These are phyloP conservation scores for Lycocorax pyrrhopterus DNA, from an alignment of 2,113 vertebrate genomes.

Conservation along the genomic window DNA sequence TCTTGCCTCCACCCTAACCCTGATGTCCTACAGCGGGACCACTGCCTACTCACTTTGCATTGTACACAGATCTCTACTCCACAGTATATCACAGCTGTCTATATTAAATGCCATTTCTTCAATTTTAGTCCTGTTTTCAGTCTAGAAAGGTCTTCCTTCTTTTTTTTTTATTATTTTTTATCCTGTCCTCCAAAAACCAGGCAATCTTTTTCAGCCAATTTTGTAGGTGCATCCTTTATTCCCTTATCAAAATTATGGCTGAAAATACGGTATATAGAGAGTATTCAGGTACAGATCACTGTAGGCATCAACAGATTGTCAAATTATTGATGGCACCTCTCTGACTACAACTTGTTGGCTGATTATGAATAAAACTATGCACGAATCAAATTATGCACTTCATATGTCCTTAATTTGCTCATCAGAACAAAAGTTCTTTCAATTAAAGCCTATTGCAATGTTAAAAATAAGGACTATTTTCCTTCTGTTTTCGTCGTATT, in stretches of 20 bases:
- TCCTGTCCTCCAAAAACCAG: not conserved
- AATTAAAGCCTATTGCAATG: not conserved
- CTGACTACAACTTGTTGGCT: not conserved
- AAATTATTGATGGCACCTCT: not conserved
- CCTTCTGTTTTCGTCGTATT: not conserved
- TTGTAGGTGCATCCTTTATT: not conserved
- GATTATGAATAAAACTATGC: not conserved
- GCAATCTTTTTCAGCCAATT: not conserved
- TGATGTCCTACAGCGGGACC: not conserved
- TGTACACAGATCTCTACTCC: not conserved
- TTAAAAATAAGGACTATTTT: not conserved
- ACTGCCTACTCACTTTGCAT: not conserved
- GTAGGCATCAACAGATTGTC: not conserved
- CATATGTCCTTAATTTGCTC: not conserved
- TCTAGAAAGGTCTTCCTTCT: not conserved
- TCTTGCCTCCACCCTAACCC: not conserved
- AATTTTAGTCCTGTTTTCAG: not conserved
- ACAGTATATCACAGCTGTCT: not conserved
- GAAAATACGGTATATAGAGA: not conserved
- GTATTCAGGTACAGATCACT: not conserved
- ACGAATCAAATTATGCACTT: not conserved
- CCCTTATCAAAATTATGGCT: not conserved
- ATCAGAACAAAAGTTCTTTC: not conserved
- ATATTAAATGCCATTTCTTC: not conserved
- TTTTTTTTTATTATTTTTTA: not conserved